Evolutionary conservation across 2,113 vertebrate genomes (phyloP), one percentile per base, ranked within the genome.

Genomic region (Cettia cetti): DNA sequence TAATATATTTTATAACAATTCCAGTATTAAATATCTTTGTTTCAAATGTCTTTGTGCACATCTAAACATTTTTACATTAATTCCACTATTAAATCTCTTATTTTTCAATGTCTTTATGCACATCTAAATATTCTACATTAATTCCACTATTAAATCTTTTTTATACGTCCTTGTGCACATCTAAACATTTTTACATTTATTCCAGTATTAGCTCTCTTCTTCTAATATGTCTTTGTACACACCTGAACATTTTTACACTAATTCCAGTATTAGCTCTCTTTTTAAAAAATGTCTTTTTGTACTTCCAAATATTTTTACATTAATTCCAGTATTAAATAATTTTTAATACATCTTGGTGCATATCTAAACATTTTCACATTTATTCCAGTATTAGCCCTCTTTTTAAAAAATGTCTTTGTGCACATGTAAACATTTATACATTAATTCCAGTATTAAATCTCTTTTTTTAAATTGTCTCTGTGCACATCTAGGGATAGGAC

Each of bases 111-210:
- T 14, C 39, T 54, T 40, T 40, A 8, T 53, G 35, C 21, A 8
- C 5, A 1, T 39, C 13, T 10, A 33, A 60, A 40, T 3, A 7
- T 9, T 68, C 23, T n/a, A 4, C 19, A 8, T 40, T 35, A 6
- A 81, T 60, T 76, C 47, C n/a, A 21, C 8, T 1, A 0, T 9
- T 10, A 28, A 53, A 11, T 13, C 9, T 30, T 18, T 30, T 22
- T 56, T 54, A n/a, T 33, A n/a, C 5, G 30, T 20, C 22, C 47
- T 33, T 66, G 12, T 66, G 64, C 30, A 5, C 35, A 15, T 8
- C 18, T 12, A 47, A n/a, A 11, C 1, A n/a, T 57, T n/a, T 56
- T 57, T 57, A 57, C 12, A 23, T 23, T 35, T 15, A 57, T 57
- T 35, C 21, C 9, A 35, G 21, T 15, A 7, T 35, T 35, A 57